These are phyloP conservation scores for Entomobrya proxima DNA, from an alignment of 2,888 invertebrate species.

Conservation along the genomic window DNA sequence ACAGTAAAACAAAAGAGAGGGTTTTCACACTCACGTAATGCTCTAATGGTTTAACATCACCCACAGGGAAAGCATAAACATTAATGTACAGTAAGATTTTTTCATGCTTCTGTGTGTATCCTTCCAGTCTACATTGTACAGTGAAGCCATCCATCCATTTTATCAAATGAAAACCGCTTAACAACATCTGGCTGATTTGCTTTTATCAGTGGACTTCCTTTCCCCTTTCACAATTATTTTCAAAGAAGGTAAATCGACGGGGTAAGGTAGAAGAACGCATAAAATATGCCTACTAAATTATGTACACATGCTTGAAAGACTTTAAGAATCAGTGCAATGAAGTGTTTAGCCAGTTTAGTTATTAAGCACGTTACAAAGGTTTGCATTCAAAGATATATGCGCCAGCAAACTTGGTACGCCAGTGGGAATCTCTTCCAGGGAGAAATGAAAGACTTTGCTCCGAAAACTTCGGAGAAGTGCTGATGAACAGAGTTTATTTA, in stretches of 20 bases:
- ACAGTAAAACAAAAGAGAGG: neutral
- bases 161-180: neutral
- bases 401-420: too few species aligned
- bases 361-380: too few species aligned
- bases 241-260: too few species aligned
- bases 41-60: constrained; percentile 37
- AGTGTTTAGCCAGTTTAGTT: too few species aligned
- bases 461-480: neutral
- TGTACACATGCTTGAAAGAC: too few species aligned
- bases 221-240: too few species aligned
- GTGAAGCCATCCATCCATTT: neutral
- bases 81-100: neutral
- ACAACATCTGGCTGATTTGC: neutral
- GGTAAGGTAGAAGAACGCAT: too few species aligned
- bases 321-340: neutral
- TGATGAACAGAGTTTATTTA: neutral
- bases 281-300: too few species aligned
- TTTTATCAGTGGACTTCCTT: neutral
- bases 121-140: too few species aligned
- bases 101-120: too few species aligned
- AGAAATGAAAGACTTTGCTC: neutral
- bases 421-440: neutral
- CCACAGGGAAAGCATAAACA: neutral
- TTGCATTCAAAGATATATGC: too few species aligned
- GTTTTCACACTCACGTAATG: constrained; percentile 49